These are phyloP conservation scores for Therioaphis trifolii DNA, from an alignment of 2,888 invertebrate genomes.

Conservation along the genomic window DNA sequence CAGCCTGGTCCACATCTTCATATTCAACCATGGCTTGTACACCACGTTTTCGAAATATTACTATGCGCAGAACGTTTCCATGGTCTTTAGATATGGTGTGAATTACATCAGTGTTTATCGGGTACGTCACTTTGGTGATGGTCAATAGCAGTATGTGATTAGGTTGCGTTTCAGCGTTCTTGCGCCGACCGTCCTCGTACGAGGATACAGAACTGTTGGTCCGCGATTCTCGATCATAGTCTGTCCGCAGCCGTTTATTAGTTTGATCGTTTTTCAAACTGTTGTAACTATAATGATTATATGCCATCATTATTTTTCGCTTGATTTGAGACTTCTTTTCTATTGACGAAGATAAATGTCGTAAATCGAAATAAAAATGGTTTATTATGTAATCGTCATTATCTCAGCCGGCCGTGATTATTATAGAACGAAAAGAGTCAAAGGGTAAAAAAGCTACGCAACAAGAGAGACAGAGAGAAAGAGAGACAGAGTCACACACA, in stretches of 20 bases:
- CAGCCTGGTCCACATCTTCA: conserved; percentile 92
- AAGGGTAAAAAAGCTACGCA: too few relatives aligned
- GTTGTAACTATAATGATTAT: conserved; percentile 53
- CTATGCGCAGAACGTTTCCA: conserved; percentile 96
- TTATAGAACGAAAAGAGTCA: too few relatives aligned
- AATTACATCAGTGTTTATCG: conserved; percentile 98
- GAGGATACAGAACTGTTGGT: conserved; percentile 36
- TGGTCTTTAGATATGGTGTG: conserved; percentile 96
- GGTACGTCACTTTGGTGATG: conserved; percentile 97
- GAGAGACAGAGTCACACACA: neutral
- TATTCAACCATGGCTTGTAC: conserved; percentile 99
- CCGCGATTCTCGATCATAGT: conserved; percentile 43
- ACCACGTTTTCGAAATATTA: conserved; percentile 98
- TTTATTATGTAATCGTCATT: neutral
- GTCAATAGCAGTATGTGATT: conserved; percentile 98
- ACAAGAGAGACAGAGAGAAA: neutral
- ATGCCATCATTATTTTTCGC: conserved; percentile 52
- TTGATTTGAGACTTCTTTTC: neutral
- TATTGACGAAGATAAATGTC: too few relatives aligned
- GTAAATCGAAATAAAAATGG: too few relatives aligned
- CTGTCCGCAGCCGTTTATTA: conserved; percentile 55
- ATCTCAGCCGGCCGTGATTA: neutral
- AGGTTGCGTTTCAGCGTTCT: conserved; percentile 70
- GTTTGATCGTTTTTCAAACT: conserved; percentile 55
- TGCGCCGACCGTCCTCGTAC: conserved; percentile 57